Percentiles rank a stretch among this genome's conserved stretches.
Evolutionary conservation across 2,888 invertebrate species (phyloP).

Genomic region (Eueremaeus valkanovi): DNA sequence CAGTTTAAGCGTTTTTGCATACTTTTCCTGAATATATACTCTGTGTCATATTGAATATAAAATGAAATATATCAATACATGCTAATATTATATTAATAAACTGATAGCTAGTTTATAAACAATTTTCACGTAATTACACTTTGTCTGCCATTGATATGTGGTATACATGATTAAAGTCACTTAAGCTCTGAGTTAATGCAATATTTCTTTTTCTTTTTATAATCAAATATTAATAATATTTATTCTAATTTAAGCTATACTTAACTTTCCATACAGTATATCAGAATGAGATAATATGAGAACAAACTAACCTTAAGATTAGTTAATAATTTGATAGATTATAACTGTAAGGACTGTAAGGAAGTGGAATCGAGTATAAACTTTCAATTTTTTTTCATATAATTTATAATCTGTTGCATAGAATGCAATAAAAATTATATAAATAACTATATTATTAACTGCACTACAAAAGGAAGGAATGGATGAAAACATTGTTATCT

Average conservation of each 20-base stretch:
- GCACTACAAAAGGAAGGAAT: neutral
- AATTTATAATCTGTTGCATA: neutral
- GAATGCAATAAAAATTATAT: neutral
- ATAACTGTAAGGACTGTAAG: neutral
- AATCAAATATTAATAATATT: too few species aligned
- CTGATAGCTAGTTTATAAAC: too few species aligned
- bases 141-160: too few species aligned
- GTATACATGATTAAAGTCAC: neutral
- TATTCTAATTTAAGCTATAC: neutral
- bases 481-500: neutral
- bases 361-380: neutral
- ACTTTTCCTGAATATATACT: too few species aligned
- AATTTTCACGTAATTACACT: too few species aligned
- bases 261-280: too few species aligned
- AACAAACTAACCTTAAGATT: neutral
- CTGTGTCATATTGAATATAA: too few species aligned
- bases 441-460: neutral
- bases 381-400: neutral
- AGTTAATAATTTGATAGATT: neutral
- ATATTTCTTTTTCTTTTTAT: neutral
- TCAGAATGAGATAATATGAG: neutral
- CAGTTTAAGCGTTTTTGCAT: too few species aligned
- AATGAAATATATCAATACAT: too few species aligned
- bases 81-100: too few species aligned
- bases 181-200: neutral